Evolutionary conservation across 2,888 invertebrate species (phyloP).

Genomic region (Orthonychiurus folsomi): DNA sequence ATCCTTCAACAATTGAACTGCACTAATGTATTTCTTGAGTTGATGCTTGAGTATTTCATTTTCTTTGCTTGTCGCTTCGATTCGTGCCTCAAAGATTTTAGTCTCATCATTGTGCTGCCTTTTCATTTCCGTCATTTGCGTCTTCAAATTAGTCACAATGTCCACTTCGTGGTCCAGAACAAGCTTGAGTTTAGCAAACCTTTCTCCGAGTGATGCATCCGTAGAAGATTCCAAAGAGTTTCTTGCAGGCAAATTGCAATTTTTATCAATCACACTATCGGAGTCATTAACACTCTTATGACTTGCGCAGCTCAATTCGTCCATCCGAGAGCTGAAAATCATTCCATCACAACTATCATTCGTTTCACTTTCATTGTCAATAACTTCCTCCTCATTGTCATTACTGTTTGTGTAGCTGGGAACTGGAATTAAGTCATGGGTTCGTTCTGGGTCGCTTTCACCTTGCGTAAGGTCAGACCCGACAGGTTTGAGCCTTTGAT

Average conservation of each 20-base stretch:
- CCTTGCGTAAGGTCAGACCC: neutral
- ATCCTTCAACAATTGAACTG: slow-evolving; percentile 71
- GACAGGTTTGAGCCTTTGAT: slow-evolving; percentile 31
- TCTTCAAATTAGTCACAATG: slow-evolving; percentile 50
- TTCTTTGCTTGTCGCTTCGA: slow-evolving; percentile 61
- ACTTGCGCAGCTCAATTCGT: neutral
- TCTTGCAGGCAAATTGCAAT: neutral
- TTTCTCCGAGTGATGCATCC: neutral
- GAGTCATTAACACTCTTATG: neutral
- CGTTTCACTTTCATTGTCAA: neutral
- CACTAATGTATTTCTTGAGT: slow-evolving; percentile 73
- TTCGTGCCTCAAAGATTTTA: slow-evolving; percentile 46
- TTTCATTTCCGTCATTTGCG: slow-evolving; percentile 48
- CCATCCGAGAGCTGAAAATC: too few species aligned
- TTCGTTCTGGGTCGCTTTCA: slow-evolving; percentile 8
- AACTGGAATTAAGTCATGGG: slow-evolving; percentile 34
- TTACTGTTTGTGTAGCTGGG: slow-evolving; percentile 19
- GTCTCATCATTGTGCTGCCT: slow-evolving; percentile 43
- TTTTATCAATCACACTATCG: too few species aligned
- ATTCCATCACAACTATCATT: neutral
- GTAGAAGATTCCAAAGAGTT: neutral
- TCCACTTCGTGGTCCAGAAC: slow-evolving; percentile 48
- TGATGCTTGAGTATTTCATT: slow-evolving; percentile 76
- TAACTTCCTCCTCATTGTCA: neutral
- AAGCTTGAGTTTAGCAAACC: slow-evolving; percentile 26